Percentiles rank a stretch among this genome's conserved stretches.
Conservation (phyloP, 2,888 invertebrate genomes). For the Gymnoscelis rufifasciata region DNA sequence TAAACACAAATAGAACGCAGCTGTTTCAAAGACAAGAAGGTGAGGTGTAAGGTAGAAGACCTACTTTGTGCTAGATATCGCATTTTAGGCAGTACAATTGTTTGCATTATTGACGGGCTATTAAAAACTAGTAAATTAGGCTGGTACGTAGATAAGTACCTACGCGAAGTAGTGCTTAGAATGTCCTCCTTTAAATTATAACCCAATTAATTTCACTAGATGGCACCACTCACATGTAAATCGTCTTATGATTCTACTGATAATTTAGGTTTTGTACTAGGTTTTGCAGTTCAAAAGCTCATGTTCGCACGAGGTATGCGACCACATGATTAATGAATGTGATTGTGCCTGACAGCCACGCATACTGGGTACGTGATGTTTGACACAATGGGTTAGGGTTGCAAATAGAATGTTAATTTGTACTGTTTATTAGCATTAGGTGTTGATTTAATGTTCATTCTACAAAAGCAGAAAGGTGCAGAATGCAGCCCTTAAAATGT, state of each 20-base stretch:
- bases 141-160: no score
- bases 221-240: neutral
- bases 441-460: no score
- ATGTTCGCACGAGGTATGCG: slow-evolving; percentile 50
- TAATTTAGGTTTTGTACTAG: slow-evolving; percentile 34
- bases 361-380: neutral
- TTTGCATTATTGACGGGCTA: no score
- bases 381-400: slow-evolving; percentile 3
- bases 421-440: no score
- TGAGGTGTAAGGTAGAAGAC: neutral
- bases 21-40: slow-evolving; percentile 12
- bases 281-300: slow-evolving; percentile 45
- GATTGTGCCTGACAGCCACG: no score
- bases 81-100: no score
- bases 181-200: no score
- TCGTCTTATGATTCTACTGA: neutral
- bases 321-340: slow-evolving; percentile 63
- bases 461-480: no score
- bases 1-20: slow-evolving; percentile 37
- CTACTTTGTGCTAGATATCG: no score
- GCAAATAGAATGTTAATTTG: slow-evolving; percentile 32
- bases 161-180: no score
- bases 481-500: no score
- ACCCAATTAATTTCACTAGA: neutral
- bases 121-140: no score